Evolutionary conservation across 2,113 vertebrate species (phyloP), one percentile per base, ranked within the genome.

Genomic region (Rhombomys opimus): DNA sequence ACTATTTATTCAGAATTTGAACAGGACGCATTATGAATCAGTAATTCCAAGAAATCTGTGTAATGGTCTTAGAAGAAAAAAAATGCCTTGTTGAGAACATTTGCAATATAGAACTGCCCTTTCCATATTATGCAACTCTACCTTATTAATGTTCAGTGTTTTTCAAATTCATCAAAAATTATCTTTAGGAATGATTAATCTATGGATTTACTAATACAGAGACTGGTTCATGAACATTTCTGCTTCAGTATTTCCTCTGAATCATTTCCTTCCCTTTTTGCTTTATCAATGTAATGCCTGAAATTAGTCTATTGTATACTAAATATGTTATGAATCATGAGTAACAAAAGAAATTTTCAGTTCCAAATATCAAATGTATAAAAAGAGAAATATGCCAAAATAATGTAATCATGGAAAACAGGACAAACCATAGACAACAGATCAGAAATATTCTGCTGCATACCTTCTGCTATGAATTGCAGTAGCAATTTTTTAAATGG

Each of bases 11-110:
- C 14, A 90, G 59, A 95, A 20, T 67, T 87, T 32, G 50, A 94
- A 30, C 38, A 30, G 54, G 27, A 81, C 85, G 46, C 23, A 67
- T 4, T 81, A 35, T 89, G 72, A 93, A 25, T 97, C 87, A 96
- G 72, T 23, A 76, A 82, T 95, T 96, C 91, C 50, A 91, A 95
- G 91, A 94, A 94, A 77, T 68, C 81, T 68, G 72, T 30, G 10
- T 52, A 95, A 54, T 94, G 32, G 70, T 52, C 88, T 88, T 54
- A 88, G 85, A 93, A 87, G 38, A 91, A 18, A 81, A 7, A 20
- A 88, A 72, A 70, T 63, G 61, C 59, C 8, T 52, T 70, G 6
- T 68, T 92, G 86, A 82, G 73, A 86, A 80, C 18, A 61, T 75
- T 89, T 68, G 61, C 25, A 70, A 95, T 96, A 70, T 91, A 63